phyloP scores from a whole-genome alignment of 92 coral and sea anemone genomes.

The Isaurus tuberculatus region DNA sequence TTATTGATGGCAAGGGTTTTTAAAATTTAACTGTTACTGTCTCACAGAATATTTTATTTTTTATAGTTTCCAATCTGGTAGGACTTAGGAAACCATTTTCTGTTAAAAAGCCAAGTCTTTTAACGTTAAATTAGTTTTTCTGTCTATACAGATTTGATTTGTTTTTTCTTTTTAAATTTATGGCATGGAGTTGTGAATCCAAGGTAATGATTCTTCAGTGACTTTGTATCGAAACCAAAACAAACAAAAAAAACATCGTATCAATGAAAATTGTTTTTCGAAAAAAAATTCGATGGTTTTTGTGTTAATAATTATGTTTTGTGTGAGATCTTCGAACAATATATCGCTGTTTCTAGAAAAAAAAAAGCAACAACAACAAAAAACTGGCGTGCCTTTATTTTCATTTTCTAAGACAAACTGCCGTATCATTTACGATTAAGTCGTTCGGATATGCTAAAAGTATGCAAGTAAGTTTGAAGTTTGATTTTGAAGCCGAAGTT shows the following conservation, averaged over 20 bases:
- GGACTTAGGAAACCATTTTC: too few relatives aligned
- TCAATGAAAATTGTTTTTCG: not conserved
- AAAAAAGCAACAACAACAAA: too few relatives aligned
- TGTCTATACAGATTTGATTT: too few relatives aligned
- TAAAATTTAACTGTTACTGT: too few relatives aligned
- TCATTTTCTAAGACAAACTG: not conserved
- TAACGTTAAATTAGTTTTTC: too few relatives aligned
- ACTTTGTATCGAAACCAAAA: not conserved
- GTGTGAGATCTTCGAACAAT: not conserved
- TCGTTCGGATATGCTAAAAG: not conserved
- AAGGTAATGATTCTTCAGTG: not conserved
- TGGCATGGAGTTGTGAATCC: not conserved
- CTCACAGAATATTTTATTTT: too few relatives aligned
- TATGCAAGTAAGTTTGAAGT: not conserved
- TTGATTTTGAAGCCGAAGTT: not conserved
- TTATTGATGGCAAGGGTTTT: too few relatives aligned
- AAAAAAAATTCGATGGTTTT: not conserved
- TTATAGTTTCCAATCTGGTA: too few relatives aligned
- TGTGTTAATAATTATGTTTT: not conserved
- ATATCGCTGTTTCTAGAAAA: too few relatives aligned
- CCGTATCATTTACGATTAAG: conserved; percentile 4
- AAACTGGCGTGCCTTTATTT: not conserved
- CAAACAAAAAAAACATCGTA: not conserved
- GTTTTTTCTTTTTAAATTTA: not conserved
- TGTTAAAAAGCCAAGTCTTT: too few relatives aligned